These are phyloP conservation scores for Cuculus canorus DNA, from an alignment of 2,797 vertebrate species.

Conservation along the genomic window DNA sequence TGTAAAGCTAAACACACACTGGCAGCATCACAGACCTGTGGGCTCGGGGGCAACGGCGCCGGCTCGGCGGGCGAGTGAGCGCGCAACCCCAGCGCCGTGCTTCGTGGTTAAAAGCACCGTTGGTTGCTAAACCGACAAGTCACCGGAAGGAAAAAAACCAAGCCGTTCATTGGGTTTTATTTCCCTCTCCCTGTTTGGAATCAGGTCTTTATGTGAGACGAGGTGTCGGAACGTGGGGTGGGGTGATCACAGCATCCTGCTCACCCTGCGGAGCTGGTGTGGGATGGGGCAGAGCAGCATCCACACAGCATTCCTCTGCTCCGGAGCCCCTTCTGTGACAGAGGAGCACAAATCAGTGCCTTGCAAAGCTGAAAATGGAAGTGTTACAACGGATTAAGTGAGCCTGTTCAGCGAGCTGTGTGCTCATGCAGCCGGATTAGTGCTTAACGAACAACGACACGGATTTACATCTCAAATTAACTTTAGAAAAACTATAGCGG, in stretches of 20 bases:
- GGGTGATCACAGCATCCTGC: rapidly evolving
- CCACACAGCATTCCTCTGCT: background rate
- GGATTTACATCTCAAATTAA: slow-evolving; percentile 19
- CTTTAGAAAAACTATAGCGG: background rate
- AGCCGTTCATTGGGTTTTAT: background rate
- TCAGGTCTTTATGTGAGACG: background rate
- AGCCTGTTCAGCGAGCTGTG: background rate
- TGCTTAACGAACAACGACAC: background rate
- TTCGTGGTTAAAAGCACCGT: background rate
- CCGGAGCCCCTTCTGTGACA: background rate
- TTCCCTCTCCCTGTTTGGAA: background rate
- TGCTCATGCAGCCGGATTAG: background rate
- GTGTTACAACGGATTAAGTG: background rate
- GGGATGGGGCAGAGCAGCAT: background rate
- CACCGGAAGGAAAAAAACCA: background rate
- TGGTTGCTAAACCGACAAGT: slow-evolving; percentile 33
- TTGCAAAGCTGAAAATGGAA: background rate
- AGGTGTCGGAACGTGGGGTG: rapidly evolving
- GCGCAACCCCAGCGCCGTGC: slow-evolving; percentile 7
- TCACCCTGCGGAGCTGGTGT: rapidly evolving
- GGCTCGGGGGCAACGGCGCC: background rate
- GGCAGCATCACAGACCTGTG: background rate
- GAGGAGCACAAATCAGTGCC: background rate
- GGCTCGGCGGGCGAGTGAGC: background rate
- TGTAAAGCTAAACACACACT: slow-evolving; percentile 19